These are phyloP conservation scores for Drosophila cognata DNA, from an alignment of 2,888 invertebrate species.

Conservation along the genomic window DNA sequence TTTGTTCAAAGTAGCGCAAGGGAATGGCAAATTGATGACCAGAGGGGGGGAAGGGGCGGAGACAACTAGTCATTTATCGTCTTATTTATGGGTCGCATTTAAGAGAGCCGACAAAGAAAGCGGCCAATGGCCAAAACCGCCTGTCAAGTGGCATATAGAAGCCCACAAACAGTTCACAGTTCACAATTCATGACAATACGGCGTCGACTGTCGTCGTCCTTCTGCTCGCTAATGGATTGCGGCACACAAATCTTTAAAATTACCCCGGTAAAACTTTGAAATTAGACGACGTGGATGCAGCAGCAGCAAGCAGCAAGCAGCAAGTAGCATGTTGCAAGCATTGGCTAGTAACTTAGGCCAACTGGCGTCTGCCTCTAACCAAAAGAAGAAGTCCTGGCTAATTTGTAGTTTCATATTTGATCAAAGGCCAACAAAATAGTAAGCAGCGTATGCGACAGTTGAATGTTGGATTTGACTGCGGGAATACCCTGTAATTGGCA, in stretches of 20 bases:
- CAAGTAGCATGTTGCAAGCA: neutral
- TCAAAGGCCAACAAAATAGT: slow-evolving; percentile 74
- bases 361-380: slow-evolving; percentile 57
- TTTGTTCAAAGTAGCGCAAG: slow-evolving; percentile 59
- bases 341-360: slow-evolving; percentile 21
- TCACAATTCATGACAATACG: slow-evolving; percentile 57
- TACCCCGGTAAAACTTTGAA: slow-evolving; percentile 75
- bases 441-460: neutral
- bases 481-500: neutral
- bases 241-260: slow-evolving; percentile 79
- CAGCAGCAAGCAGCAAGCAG: neutral
- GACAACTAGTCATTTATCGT: slow-evolving; percentile 71
- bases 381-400: slow-evolving; percentile 58
- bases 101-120: slow-evolving; percentile 49
- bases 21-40: slow-evolving; percentile 27
- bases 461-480: neutral
- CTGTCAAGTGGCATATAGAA: slow-evolving; percentile 32
- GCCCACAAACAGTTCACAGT: slow-evolving; percentile 25
- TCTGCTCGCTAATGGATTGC: slow-evolving; percentile 73
- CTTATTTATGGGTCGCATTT: slow-evolving; percentile 74
- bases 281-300: slow-evolving; percentile 59
- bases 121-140: slow-evolving; percentile 56
- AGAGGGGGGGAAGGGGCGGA: neutral
- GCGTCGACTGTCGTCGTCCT: slow-evolving; percentile 28
- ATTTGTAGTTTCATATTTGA: slow-evolving; percentile 79